These are phyloP conservation scores for Microctonus hyperodae DNA, from an alignment of 2,888 invertebrate genomes.

Conservation along the genomic window DNA sequence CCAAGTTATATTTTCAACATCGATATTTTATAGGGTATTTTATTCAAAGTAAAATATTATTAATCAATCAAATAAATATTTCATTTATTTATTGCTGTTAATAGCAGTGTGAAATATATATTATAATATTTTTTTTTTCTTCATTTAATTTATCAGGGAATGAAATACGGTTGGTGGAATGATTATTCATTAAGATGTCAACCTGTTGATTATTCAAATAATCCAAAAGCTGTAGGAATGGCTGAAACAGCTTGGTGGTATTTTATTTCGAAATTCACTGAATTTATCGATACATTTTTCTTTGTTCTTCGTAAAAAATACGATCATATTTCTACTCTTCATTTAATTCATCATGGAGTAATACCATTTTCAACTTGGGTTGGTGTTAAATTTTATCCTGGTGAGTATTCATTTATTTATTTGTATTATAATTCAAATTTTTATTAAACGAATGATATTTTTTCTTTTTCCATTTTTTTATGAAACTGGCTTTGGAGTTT, in stretches of 20 bases:
- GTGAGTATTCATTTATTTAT: conserved; percentile 64
- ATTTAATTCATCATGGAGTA: conserved; percentile 93
- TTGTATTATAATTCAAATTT: too few relatives aligned
- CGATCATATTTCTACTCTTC: conserved; percentile 85
- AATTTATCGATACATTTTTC: conserved; percentile 93
- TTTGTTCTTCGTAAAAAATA: conserved; percentile 94
- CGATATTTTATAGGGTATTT: conserved; percentile 76
- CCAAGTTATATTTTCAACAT: conserved; percentile 80
- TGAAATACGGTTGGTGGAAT: conserved; percentile 74
- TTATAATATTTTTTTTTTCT: conserved; percentile 3
- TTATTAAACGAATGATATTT: too few relatives aligned
- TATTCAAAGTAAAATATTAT: not conserved
- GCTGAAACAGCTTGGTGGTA: conserved; percentile 92
- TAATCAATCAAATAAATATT: not conserved
- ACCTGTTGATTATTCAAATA: conserved; percentile 79
- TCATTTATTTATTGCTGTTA: too few relatives aligned
- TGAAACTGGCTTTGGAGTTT: not conserved
- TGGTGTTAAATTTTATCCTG: conserved; percentile 87
- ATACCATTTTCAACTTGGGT: conserved; percentile 96
- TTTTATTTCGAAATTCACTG: conserved; percentile 92
- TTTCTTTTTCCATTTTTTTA: too few relatives aligned
- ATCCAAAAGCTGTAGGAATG: conserved; percentile 76
- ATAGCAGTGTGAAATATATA: too few relatives aligned
- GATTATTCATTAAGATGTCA: conserved; percentile 80
- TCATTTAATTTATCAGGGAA: conserved; percentile 59